Base-by-base conservation (phyloP, 2,888 invertebrate species). In the Lepidocyrtoides sp. region DNA sequence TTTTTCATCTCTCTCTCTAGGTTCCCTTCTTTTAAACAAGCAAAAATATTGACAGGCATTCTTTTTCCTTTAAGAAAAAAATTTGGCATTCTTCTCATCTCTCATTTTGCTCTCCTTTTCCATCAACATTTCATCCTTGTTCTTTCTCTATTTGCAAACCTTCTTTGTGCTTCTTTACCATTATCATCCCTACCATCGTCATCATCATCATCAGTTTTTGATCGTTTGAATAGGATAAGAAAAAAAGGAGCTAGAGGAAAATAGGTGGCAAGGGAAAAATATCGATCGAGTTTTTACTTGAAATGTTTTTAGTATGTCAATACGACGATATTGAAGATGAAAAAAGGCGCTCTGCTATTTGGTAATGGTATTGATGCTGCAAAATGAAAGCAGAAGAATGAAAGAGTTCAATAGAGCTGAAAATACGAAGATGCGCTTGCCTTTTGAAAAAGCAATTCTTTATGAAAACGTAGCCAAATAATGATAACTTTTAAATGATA, bases 221-320 rank as follows among this genome's bases (percentile, higher is more conserved):
- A n/a, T n/a, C n/a, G n/a, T 60, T 23, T 60, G 60, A 66, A 66
- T 66, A 32, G n/a, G n/a, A n/a, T n/a, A 23, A 60, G 20, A 1
- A 14, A 23, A 23, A 17, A 10, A 26, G 26, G 26, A 60, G 7
- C 0, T 23, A 26, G 26, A n/a, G n/a, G n/a, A n/a, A n/a, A n/a
- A n/a, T n/a, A 3, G 20, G 54, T 44, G 44, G 44, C 8, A 60
- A 60, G 26, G n/a, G 32, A n/a, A 66, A 32, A n/a, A n/a, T 14
- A 66, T 32, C 1, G 29, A 66, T 66, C 66, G 32, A 66, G 12
- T 14, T 10, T 2, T 32, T 3, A 2, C 60, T 60, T 60, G 12
- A 29, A 29, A n/a, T n/a, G n/a, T n/a, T 66, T 66, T 66, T 66
- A 66, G 66, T 66, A 66, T 66, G 66, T 32, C 66, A 66, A 66